A percentile compares a stretch with the other conserved stretches of the same genome.
These are phyloP conservation scores for Geococcyx californianus DNA, from an alignment of 2,113 vertebrate species.

Conservation along the genomic window DNA sequence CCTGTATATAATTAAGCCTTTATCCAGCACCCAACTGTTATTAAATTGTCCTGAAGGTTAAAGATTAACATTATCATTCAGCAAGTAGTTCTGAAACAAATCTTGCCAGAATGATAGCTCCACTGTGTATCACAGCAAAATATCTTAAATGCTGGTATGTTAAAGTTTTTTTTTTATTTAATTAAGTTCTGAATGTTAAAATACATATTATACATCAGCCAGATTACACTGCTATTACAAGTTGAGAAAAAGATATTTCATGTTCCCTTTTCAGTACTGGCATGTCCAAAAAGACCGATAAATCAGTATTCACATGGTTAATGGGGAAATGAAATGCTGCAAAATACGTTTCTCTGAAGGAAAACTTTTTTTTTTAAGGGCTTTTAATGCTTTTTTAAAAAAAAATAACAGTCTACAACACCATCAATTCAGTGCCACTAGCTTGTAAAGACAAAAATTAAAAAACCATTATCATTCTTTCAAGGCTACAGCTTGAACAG, in stretches of 20 bases:
- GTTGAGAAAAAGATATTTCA: constrained; percentile 24
- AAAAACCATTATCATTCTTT: fast-evolving
- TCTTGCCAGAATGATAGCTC: neutral
- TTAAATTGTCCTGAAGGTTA: neutral
- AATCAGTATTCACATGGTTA: neutral
- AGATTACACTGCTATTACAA: neutral
- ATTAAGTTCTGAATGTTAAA: neutral
- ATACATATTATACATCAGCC: neutral
- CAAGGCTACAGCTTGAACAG: neutral
- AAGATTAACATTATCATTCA: neutral
- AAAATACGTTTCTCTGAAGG: neutral
- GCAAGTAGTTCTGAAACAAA: constrained; percentile 11
- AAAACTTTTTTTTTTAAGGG: neutral
- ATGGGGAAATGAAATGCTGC: neutral
- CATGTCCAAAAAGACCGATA: neutral
- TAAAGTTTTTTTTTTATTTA: neutral
- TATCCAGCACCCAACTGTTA: neutral
- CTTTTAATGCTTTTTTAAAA: neutral
- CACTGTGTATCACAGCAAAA: neutral
- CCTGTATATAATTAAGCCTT: neutral
- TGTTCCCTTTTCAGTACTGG: neutral
- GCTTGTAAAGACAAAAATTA: neutral
- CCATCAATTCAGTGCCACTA: neutral
- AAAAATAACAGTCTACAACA: neutral
- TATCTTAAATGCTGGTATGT: neutral